phyloP scores from a whole-genome alignment of 2,797 vertebrate species.

The Rhynchonycteris naso region DNA sequence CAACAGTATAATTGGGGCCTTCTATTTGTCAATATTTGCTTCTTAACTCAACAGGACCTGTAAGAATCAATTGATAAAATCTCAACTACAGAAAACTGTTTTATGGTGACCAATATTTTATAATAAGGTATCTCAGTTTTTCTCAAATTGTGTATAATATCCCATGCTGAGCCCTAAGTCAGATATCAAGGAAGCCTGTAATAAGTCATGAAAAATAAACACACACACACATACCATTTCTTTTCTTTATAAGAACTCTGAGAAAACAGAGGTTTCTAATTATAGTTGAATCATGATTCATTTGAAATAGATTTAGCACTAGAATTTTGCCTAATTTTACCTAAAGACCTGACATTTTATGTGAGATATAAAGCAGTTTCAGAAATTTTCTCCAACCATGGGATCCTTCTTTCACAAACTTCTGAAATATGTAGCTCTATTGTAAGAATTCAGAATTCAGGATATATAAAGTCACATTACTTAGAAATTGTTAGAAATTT shows the following conservation, averaged over 20 bases:
- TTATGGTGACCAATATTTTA: slow-evolving; percentile 47
- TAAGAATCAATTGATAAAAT: slow-evolving; percentile 38
- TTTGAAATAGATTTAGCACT: neutral
- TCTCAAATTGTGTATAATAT: neutral
- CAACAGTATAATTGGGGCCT: slow-evolving; percentile 3
- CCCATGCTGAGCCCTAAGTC: neutral
- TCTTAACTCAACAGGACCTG: neutral
- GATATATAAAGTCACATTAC: neutral
- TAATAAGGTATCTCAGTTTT: slow-evolving; percentile 42
- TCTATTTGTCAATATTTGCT: slow-evolving; percentile 55
- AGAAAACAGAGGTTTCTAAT: neutral
- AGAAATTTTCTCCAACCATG: neutral
- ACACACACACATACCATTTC: neutral
- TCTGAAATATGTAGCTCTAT: neutral
- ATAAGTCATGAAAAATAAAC: neutral
- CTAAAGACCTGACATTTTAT: neutral
- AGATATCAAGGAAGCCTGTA: neutral
- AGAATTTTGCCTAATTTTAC: neutral
- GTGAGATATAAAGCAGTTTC: neutral
- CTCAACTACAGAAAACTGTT: slow-evolving; percentile 38
- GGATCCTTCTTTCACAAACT: neutral
- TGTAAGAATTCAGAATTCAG: slow-evolving; percentile 7
- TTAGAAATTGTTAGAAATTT: slow-evolving; percentile 3
- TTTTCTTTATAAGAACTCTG: neutral
- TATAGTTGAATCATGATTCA: neutral